A percentile compares a stretch with the other conserved stretches of the same genome.
phyloP scores from a whole-genome alignment of 2,888 invertebrate genomes.

The Lucinisca nassula region DNA sequence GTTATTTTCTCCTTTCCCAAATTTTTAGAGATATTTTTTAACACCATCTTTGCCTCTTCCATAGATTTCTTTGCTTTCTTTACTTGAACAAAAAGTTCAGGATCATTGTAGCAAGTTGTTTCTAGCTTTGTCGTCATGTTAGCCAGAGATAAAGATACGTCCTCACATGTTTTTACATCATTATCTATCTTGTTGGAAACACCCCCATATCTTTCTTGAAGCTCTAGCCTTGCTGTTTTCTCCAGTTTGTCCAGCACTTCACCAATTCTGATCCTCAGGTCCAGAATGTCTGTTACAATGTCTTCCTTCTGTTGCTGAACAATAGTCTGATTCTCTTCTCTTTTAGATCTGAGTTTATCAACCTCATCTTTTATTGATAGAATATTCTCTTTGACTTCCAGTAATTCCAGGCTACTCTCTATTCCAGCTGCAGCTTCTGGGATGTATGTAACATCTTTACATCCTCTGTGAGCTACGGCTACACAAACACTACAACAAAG shows the following conservation, averaged over 20 bases:
- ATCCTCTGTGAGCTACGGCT: slow-evolving; percentile 61
- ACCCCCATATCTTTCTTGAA: slow-evolving; percentile 55
- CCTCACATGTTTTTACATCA: slow-evolving; percentile 64
- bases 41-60: slow-evolving; percentile 44
- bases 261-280: slow-evolving; percentile 56
- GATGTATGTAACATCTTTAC: slow-evolving; percentile 59
- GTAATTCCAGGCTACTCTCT: slow-evolving; percentile 61
- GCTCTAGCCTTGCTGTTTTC: slow-evolving; percentile 41
- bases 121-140: slow-evolving; percentile 54
- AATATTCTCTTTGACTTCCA: slow-evolving; percentile 53
- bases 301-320: slow-evolving; percentile 65
- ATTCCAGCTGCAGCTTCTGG: slow-evolving; percentile 63
- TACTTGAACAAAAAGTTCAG: slow-evolving; percentile 61
- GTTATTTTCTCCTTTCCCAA: slow-evolving; percentile 55
- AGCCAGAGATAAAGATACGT: slow-evolving; percentile 45
- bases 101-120: slow-evolving; percentile 49
- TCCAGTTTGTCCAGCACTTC: slow-evolving; percentile 65
- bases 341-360: slow-evolving; percentile 35
- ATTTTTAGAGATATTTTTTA: slow-evolving; percentile 56
- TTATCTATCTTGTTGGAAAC: slow-evolving; percentile 51
- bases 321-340: slow-evolving; percentile 50
- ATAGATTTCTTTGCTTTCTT: slow-evolving; percentile 62
- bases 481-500: slow-evolving; percentile 68
- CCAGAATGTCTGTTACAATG: slow-evolving; percentile 59
- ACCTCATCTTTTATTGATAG: slow-evolving; percentile 46